Base-by-base conservation (phyloP, 2,113 vertebrate genomes). In the Balaeniceps rex region DNA sequence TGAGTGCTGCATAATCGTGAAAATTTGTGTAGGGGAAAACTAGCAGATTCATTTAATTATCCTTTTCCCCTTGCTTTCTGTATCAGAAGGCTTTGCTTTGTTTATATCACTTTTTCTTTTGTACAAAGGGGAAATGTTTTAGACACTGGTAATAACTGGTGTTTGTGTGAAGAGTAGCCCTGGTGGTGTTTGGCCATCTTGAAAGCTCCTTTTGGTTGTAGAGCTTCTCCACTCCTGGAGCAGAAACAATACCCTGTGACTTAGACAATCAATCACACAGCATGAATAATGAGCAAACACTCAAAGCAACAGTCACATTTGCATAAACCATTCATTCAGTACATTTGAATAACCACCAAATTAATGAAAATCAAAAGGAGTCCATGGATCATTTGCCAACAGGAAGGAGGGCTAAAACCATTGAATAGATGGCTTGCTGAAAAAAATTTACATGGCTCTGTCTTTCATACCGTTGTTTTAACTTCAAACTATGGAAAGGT, bases 311-410 rank as follows among this genome's bases (percentile, higher is more conserved):
- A 89, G 88, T 84, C 77, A 42, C 79, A 94, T 97, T 96, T 96
- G 74, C 96, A 96, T 97, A 97, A 96, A 60, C 65, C 91, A 91
- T 94, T 95, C 93, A 93, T 89, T 87, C 10, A 6, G 21, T 66
- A 65, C 58, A 61, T 92, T 93, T 96, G 70, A 96, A 91, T 89
- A 95, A 82, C 91, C 54, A 89, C 74, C 61, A 87, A 91, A 95
- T 95, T 94, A 94, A 93, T 94, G 93, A 93, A 91, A 95, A 84
- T 78, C 71, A 75, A 95, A 94, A 95, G 70, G 87, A 74, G 72
- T 33, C 51, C 84, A 92, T 85, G 94, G 81, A 72, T 94, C 89
- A 95, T 91, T 95, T 93, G 54, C 29, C 52, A 97, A 81, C 66
- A 93, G 77, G 83, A 94, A 94, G 68, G 46, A 94, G 22, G 36